Conservation (phyloP, 2,797 vertebrate genomes). For the Gymnothorax javanicus region DNA sequence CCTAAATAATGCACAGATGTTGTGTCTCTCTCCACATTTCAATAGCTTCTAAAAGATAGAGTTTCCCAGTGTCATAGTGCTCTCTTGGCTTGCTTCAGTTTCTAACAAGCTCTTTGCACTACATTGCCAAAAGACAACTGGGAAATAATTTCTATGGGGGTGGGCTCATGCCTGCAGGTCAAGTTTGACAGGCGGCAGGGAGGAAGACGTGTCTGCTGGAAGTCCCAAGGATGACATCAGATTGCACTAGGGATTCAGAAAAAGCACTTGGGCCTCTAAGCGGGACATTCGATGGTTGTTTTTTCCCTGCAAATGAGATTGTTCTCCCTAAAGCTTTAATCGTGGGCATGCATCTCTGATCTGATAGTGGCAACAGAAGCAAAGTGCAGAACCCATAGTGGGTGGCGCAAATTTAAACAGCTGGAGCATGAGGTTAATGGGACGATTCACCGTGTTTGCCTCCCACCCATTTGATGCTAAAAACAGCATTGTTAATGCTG, state of each 20-base stretch:
- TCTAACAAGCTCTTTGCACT: neutral
- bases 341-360: neutral
- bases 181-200: neutral
- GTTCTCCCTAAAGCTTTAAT: conserved; percentile 18
- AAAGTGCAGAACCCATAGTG: neutral
- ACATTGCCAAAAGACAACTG: neutral
- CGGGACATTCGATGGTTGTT: neutral
- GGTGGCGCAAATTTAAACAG: conserved; percentile 3
- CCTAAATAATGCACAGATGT: neutral
- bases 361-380: neutral
- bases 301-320: conserved; percentile 1
- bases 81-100: neutral
- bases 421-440: neutral
- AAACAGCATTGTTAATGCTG: neutral
- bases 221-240: neutral
- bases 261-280: neutral
- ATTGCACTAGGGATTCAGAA: neutral
- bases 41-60: neutral
- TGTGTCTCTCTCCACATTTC: neutral
- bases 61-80: neutral
- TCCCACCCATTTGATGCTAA: neutral
- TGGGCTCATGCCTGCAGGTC: neutral
- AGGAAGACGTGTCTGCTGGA: neutral
- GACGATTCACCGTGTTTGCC: neutral
- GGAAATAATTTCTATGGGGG: neutral